Conservation (phyloP, 2,888 invertebrate genomes). For the Pyrrhosoma nymphula region DNA sequence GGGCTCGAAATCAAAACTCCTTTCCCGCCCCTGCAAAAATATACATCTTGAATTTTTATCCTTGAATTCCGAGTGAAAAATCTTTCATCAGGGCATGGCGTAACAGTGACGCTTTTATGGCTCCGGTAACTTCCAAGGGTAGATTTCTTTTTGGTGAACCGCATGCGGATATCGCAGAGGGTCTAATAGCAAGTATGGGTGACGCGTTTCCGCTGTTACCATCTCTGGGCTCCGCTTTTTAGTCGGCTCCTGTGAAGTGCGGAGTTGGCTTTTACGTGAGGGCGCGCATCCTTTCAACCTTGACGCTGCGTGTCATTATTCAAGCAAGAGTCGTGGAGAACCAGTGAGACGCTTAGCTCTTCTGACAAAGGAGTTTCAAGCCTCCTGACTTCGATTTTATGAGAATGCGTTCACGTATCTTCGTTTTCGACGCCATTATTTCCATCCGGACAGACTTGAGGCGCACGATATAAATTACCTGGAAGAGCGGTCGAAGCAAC, state of each 20-base stretch:
- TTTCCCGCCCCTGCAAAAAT: neutral
- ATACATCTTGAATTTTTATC: neutral
- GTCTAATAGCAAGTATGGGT: conserved; percentile 5
- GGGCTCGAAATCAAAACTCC: neutral
- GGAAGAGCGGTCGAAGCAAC: no score
- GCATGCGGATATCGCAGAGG: neutral
- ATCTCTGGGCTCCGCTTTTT: neutral
- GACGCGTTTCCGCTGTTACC: neutral
- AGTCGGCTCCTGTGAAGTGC: neutral
- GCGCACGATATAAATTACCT: no score
- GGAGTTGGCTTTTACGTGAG: neutral
- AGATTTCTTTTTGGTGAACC: neutral
- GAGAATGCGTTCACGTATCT: neutral
- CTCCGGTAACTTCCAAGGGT: neutral
- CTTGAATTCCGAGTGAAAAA: neutral
- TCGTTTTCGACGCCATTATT: neutral
- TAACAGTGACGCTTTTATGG: neutral
- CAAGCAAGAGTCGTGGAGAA: neutral
- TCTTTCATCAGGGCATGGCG: neutral
- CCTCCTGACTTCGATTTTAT: neutral
- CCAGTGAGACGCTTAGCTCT: neutral
- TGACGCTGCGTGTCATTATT: neutral
- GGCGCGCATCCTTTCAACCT: neutral
- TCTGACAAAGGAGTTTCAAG: neutral
- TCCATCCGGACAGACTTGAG: no score